phyloP scores from a whole-genome alignment of 2,797 vertebrate species.

The Kryptopterus vitreolus region DNA sequence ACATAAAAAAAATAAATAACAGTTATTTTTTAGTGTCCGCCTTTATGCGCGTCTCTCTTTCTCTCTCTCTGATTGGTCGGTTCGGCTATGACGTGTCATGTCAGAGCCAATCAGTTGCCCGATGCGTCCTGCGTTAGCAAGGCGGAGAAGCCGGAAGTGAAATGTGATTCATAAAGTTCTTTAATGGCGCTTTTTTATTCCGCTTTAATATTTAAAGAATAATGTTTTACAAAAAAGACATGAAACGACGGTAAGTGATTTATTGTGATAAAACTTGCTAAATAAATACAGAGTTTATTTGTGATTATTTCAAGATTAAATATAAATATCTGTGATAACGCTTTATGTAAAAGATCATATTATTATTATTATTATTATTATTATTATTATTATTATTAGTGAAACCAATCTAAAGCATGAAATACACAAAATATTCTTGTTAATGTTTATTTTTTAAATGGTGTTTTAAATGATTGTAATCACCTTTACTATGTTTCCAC shows the following conservation, averaged over 20 bases:
- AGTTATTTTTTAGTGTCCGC: background rate
- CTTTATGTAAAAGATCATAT: too few species aligned
- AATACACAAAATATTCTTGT: too few species aligned
- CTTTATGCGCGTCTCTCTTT: too few species aligned
- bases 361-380: too few species aligned
- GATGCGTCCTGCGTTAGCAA: conserved; percentile 21
- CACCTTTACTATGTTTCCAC: too few species aligned
- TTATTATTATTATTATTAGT: too few species aligned
- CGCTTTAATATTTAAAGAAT: too few species aligned
- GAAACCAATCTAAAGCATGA: too few species aligned
- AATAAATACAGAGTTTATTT: background rate
- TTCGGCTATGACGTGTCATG: background rate
- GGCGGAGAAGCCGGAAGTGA: conserved; percentile 65
- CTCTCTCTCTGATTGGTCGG: background rate
- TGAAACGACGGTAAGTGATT: background rate
- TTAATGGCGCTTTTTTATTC: too few species aligned
- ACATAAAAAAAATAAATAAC: too few species aligned
- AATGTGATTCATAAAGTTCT: background rate
- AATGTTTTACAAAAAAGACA: background rate
- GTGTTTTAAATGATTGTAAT: too few species aligned
- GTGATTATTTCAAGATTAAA: background rate
- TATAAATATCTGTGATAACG: background rate
- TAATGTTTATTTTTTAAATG: too few species aligned
- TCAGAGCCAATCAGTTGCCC: conserved; percentile 61
- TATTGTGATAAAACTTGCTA: background rate